phyloP scores from a whole-genome alignment of 2,113 vertebrate species.

The Anolis carolinensis region DNA sequence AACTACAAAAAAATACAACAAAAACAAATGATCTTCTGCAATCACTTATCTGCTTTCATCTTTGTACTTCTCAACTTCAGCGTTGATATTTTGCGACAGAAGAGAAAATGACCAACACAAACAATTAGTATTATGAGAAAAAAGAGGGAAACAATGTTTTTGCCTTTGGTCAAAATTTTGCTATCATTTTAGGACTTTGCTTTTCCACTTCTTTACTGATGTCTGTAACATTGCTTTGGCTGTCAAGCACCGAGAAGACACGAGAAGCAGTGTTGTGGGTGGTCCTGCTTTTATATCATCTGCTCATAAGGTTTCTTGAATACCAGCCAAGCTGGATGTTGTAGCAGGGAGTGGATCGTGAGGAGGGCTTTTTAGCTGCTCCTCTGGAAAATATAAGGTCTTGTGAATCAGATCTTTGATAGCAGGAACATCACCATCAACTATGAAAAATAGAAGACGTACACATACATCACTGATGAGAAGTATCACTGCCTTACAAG shows the following conservation, averaged over 20 bases:
- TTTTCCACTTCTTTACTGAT: no score
- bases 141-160: background rate
- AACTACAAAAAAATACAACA: background rate
- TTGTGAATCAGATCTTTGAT: constrained; percentile 80
- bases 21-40: background rate
- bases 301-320: constrained; percentile 7
- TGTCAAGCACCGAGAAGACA: background rate
- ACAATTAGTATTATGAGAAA: background rate
- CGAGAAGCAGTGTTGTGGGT: background rate
- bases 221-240: background rate
- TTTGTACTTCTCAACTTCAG: background rate
- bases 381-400: constrained; percentile 82
- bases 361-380: background rate
- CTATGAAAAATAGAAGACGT: constrained; percentile 68
- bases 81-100: rapidly evolving
- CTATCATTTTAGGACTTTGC: background rate
- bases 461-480: constrained; percentile 4
- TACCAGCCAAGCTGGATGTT: constrained; percentile 14
- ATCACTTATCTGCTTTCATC: background rate
- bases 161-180: background rate
- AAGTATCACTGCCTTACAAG: background rate
- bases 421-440: constrained; percentile 75
- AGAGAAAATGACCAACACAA: background rate
- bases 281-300: background rate
- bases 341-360: constrained; percentile 45